Conservation (phyloP, 2,888 invertebrate species). For the Tryphoninae sp. region DNA sequence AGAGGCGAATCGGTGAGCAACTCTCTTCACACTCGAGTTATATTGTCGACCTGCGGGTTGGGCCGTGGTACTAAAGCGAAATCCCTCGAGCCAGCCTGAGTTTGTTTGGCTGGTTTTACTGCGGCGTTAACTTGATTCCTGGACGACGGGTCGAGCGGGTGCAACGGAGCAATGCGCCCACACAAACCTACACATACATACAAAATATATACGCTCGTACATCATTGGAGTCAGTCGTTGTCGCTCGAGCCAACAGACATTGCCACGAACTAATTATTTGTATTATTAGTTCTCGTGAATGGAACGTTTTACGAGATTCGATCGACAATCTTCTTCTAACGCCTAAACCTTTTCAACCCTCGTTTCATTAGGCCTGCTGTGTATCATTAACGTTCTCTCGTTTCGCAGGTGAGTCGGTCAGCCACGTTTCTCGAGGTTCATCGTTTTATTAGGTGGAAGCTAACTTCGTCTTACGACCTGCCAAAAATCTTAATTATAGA, state of each 20-base stretch:
- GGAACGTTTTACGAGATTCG: slow-evolving; percentile 41
- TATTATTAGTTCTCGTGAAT: slow-evolving; percentile 59
- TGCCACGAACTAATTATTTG: slow-evolving; percentile 69
- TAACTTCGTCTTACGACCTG: too few relatives aligned
- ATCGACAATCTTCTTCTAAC: slow-evolving; percentile 12
- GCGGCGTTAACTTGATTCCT: slow-evolving; percentile 78
- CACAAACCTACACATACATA: background rate
- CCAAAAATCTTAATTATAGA: too few relatives aligned
- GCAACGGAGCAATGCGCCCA: slow-evolving; percentile 23
- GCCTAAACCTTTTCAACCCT: too few relatives aligned
- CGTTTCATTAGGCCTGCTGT: too few relatives aligned
- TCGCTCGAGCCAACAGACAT: slow-evolving; percentile 45
- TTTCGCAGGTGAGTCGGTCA: too few relatives aligned
- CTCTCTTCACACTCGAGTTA: slow-evolving; percentile 68
- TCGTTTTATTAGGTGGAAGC: too few relatives aligned
- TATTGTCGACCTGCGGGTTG: slow-evolving; percentile 69
- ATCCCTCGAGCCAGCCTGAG: slow-evolving; percentile 66
- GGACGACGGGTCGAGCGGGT: slow-evolving; percentile 62
- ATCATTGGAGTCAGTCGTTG: background rate
- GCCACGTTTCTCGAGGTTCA: too few relatives aligned
- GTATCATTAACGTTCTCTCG: too few relatives aligned
- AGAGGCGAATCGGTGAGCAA: slow-evolving; percentile 67
- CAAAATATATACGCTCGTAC: slow-evolving; percentile 1
- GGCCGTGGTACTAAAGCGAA: slow-evolving; percentile 70
- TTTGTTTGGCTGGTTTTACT: slow-evolving; percentile 76